These are phyloP conservation scores for Sipha flava DNA, from an alignment of 1,140 invertebrate species.

Conservation along the genomic window DNA sequence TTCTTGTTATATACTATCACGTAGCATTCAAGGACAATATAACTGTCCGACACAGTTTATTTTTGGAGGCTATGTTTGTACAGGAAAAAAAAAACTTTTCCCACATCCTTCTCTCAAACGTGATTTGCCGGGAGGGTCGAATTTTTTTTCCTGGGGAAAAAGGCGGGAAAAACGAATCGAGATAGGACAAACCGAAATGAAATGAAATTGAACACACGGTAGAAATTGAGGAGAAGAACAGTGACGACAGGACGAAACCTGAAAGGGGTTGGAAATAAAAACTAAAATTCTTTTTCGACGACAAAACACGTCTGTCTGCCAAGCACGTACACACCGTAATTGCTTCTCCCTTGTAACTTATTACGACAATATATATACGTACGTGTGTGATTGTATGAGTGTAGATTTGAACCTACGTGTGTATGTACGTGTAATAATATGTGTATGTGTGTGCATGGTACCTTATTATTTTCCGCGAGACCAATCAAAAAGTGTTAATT, in stretches of 20 bases:
- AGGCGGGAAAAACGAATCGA: background rate
- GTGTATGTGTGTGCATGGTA: background rate
- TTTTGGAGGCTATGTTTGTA: slow-evolving; percentile 1
- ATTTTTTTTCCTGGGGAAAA: background rate
- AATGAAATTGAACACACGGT: slow-evolving; percentile 31
- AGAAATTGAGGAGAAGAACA: slow-evolving; percentile 21
- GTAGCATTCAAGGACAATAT: slow-evolving; percentile 17
- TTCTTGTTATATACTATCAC: background rate
- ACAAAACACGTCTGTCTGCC: slow-evolving; percentile 23
- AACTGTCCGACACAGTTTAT: slow-evolving; percentile 14
- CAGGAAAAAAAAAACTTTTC: background rate
- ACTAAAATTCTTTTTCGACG: slow-evolving; percentile 30
- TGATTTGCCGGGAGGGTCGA: slow-evolving; percentile 12
- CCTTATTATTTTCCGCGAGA: background rate
- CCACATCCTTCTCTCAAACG: background rate
- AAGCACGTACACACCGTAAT: slow-evolving; percentile 22
- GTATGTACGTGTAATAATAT: too few species aligned
- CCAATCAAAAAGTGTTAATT: slow-evolving; percentile 28
- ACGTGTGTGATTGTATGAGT: background rate
- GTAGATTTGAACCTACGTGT: background rate
- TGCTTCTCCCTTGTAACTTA: slow-evolving; percentile 29
- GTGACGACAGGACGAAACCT: background rate
- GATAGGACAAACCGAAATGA: background rate
- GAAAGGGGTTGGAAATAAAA: slow-evolving; percentile 21
- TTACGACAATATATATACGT: background rate